phyloP scores from a whole-genome alignment of 2,888 invertebrate genomes.

The Caenorhabditis sp. region DNA sequence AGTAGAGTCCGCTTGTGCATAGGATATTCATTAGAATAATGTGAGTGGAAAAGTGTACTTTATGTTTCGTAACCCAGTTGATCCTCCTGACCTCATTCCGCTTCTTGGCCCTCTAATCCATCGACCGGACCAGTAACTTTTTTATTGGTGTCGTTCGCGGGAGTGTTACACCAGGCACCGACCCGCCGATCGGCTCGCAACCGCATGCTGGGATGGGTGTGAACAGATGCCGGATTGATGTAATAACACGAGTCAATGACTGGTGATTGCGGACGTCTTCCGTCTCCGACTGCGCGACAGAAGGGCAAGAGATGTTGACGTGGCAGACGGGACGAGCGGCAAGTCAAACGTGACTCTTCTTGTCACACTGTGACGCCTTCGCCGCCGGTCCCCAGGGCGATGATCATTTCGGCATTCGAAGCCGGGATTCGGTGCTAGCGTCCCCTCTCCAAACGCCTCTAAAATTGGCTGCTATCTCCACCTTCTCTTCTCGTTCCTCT shows the following conservation, averaged over 20 bases:
- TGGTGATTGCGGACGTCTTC: slow-evolving; percentile 41
- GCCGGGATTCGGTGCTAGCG: slow-evolving; percentile 11
- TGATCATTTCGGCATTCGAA: slow-evolving; percentile 12
- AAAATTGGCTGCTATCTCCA: slow-evolving; percentile 12
- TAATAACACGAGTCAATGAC: slow-evolving; percentile 47
- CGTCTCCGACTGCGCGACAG: slow-evolving; percentile 23
- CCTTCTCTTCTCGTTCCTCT: slow-evolving; percentile 6
- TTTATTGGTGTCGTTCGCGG: slow-evolving; percentile 43
- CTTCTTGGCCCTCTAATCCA: slow-evolving; percentile 3
- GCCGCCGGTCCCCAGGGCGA: slow-evolving; percentile 16
- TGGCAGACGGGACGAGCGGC: slow-evolving; percentile 9
- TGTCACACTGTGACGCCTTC: slow-evolving; percentile 29
- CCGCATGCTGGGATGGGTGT: slow-evolving; percentile 41
- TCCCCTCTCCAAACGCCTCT: slow-evolving; percentile 18
- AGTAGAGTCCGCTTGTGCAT: not conserved
- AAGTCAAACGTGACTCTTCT: slow-evolving; percentile 19
- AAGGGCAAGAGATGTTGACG: slow-evolving; percentile 21
- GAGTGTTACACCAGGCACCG: slow-evolving; percentile 18
- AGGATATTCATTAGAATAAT: not conserved
- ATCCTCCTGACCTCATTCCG: slow-evolving; percentile 41
- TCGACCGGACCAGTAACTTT: slow-evolving; percentile 43
- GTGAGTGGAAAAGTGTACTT: not conserved
- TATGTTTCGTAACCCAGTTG: slow-evolving; percentile 41
- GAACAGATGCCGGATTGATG: slow-evolving; percentile 50
- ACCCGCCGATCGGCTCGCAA: slow-evolving; percentile 3